Conservation (phyloP, 2,113 vertebrate genomes). For the Apeltes quadracus region DNA sequence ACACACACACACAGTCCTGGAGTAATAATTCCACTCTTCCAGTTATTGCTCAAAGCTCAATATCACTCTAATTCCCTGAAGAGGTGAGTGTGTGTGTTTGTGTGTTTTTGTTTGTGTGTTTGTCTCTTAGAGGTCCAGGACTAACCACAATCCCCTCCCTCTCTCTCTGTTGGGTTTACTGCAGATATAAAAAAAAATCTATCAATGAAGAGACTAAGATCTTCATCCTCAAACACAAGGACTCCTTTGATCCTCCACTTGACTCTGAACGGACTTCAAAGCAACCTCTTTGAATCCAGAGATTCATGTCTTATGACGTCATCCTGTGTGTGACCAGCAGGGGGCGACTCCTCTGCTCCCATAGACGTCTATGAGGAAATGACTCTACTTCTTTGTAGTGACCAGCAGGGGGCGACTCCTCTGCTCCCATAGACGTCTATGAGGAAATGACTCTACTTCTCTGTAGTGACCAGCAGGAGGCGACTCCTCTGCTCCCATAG, state of each 20-base stretch:
- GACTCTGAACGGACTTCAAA: not conserved
- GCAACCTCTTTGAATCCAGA: not conserved
- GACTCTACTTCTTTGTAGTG: too few species aligned
- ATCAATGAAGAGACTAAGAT: not conserved
- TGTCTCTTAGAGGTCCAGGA: not conserved
- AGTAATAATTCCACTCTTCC: constrained; percentile 53
- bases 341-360: too few species aligned
- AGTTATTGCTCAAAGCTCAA: constrained; percentile 64
- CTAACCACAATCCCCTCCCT: constrained; percentile 1
- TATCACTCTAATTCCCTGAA: constrained; percentile 57
- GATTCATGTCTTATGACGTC: too few species aligned
- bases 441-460: too few species aligned
- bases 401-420: too few species aligned
- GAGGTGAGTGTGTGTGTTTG: constrained; percentile 6
- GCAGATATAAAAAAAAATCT: constrained; percentile 7
- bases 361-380: too few species aligned
- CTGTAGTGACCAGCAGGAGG: too few species aligned
- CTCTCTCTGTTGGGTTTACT: not conserved
- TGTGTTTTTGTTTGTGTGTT: constrained; percentile 10
- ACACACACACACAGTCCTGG: constrained; percentile 17
- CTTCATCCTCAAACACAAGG: not conserved
- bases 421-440: too few species aligned
- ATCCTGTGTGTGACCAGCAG: too few species aligned
- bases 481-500: too few species aligned
- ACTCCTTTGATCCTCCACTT: not conserved